Evolutionary conservation across 2,797 vertebrate genomes (phyloP), one percentile per base, ranked within the genome.

Genomic region (Danio kyathit): DNA sequence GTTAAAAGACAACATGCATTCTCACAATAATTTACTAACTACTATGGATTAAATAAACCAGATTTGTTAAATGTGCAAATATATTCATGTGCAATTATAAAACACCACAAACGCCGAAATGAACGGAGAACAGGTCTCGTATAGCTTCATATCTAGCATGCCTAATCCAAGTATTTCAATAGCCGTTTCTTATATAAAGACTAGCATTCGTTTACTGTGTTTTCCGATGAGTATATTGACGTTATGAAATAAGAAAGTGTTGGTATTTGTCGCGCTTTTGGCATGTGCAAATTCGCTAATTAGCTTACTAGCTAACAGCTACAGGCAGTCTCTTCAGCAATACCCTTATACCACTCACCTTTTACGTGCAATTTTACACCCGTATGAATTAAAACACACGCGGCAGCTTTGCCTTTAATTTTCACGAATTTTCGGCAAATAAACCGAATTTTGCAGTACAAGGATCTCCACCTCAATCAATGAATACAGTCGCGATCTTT

Each of bases 401-500:
- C 14, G 0, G 46, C 17, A 74, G 64, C 38, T 38, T 54, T 49
- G 72, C 21, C n/a, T 11, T 81, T 57, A 57, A 76, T 86, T 74
- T 14, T 19, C 74, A 65, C 79, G n/a, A 14, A 21, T 72, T 57
- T 65, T 7, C 7, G 29, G 14, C 5, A 64, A 65, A 57, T 19
- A 59, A 76, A 88, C 64, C 85, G 87, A 87, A 88, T 89, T 83
- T 86, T 84, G 86, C 56, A 89, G 89, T 88, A 89, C 87, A 74
- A 86, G 78, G 56, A 83, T 76, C 83, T 88, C 83, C 87, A 83
- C 83, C 91, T 89, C 92, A 95, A 94, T 95, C 87, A 95, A 95
- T 93, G 91, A 92, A 93, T 49, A 63, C 74, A 84, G 89, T 86
- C 89, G 89, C 89, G 60, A 76, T 80, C 52, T 88, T 86, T 78